Conservation (phyloP, 2,888 invertebrate genomes). For the Meandrusa payeni region DNA sequence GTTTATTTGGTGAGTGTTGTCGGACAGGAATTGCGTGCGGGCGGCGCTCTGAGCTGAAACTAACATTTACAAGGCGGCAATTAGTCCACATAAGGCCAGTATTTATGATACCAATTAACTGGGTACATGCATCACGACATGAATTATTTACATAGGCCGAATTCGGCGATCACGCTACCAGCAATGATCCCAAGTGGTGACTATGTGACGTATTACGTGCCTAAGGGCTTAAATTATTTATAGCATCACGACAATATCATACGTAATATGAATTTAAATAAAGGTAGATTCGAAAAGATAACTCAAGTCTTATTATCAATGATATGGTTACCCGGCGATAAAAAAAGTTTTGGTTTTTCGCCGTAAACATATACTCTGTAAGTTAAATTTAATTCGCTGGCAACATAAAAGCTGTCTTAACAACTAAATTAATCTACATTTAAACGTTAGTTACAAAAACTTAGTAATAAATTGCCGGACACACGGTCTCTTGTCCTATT, state of each 20-base stretch:
- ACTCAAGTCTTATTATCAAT: no score
- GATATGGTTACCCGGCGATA: no score
- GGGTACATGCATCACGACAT: conserved; percentile 22
- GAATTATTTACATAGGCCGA: conserved; percentile 11
- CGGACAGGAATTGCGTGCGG: conserved; percentile 2
- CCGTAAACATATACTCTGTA: no score
- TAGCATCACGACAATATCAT: background rate
- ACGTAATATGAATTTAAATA: no score
- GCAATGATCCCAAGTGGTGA: no score
- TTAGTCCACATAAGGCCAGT: conserved; percentile 15
- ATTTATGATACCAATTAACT: conserved; percentile 26
- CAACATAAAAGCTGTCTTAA: conserved; percentile 2
- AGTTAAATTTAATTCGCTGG: background rate
- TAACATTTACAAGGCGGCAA: conserved; percentile 15
- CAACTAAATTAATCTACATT: conserved; percentile 1
- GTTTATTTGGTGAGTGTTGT: background rate
- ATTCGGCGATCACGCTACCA: conserved; percentile 4
- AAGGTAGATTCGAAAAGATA: no score
- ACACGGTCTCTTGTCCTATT: background rate
- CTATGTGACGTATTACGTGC: no score
- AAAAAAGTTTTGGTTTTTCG: no score
- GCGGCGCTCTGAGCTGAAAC: conserved; percentile 6
- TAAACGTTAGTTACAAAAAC: conserved; percentile 1
- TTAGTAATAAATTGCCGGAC: conserved; percentile 4
- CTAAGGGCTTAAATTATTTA: conserved; percentile 4